These are phyloP conservation scores for Polylopha cassiicola DNA, from an alignment of 2,888 invertebrate species.

Conservation along the genomic window DNA sequence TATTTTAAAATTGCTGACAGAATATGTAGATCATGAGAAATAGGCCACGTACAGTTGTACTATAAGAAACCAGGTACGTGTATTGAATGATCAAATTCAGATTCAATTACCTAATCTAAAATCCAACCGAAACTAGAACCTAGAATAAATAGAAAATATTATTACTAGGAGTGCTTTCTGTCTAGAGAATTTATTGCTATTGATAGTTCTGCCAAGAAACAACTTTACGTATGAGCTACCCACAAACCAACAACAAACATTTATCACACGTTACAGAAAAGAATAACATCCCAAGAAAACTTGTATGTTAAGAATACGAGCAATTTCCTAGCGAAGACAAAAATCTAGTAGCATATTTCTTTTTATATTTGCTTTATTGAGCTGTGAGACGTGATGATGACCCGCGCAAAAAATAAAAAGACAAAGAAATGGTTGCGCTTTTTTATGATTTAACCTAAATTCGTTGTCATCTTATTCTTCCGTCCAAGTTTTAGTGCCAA, in stretches of 20 bases:
- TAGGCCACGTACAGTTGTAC: no score
- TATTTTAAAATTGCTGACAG: no score
- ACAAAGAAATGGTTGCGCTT: no score
- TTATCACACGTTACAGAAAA: slow-evolving; percentile 8
- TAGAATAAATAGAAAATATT: no score
- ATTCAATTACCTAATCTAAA: no score
- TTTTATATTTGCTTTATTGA: slow-evolving; percentile 6
- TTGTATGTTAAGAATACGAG: slow-evolving; percentile 5
- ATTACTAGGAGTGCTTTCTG: background rate
- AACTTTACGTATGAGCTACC: background rate
- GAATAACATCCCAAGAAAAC: slow-evolving; percentile 6
- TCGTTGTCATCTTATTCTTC: slow-evolving; percentile 29
- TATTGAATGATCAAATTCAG: no score
- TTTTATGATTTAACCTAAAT: no score
- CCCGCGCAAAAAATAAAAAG: no score
- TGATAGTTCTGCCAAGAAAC: background rate
- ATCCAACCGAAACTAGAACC: no score
- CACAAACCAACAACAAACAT: slow-evolving; percentile 8
- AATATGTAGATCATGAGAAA: no score
- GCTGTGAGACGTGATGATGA: slow-evolving; percentile 8
- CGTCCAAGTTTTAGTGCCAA: slow-evolving; percentile 44
- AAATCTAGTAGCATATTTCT: no score
- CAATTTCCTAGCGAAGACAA: background rate
- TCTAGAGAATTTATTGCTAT: background rate
- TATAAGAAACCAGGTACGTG: no score